Evolutionary conservation across 2,113 vertebrate genomes (phyloP).

Genomic region (Calypte anna): DNA sequence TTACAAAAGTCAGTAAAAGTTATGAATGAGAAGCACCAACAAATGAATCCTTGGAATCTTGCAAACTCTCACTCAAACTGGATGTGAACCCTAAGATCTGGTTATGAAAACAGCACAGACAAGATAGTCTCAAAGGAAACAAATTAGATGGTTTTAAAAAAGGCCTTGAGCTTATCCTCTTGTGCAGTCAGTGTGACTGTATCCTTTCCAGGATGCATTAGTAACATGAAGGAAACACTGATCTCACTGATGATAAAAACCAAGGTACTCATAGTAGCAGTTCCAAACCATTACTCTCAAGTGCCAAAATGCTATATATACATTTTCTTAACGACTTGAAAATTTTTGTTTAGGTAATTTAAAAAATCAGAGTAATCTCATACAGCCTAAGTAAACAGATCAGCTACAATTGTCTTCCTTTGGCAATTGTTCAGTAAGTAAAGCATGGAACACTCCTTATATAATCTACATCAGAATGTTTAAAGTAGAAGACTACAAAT

Average conservation of each 20-base stretch:
- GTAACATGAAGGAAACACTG: neutral
- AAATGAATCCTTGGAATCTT: neutral
- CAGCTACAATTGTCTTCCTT: neutral
- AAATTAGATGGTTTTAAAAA: neutral
- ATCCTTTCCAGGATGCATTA: neutral
- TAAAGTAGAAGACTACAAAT: neutral
- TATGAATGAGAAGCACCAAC: neutral
- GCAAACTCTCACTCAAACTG: neutral
- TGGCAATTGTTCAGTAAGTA: neutral
- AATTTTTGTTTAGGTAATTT: neutral
- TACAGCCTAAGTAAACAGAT: neutral
- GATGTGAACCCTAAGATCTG: neutral
- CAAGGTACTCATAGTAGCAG: neutral
- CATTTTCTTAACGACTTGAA: neutral
- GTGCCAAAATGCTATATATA: neutral
- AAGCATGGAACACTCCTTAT: neutral
- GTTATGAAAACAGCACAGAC: neutral
- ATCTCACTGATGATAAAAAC: neutral
- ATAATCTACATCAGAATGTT: neutral
- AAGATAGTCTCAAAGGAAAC: neutral
- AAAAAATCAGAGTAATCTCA: neutral
- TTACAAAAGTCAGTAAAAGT: neutral
- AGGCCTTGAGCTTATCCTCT: neutral
- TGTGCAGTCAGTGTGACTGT: neutral
- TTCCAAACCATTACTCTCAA: neutral